Percentiles rank a stretch among this genome's conserved stretches.
phyloP scores from a whole-genome alignment of 2,888 invertebrate genomes.

The Pocota personata region DNA sequence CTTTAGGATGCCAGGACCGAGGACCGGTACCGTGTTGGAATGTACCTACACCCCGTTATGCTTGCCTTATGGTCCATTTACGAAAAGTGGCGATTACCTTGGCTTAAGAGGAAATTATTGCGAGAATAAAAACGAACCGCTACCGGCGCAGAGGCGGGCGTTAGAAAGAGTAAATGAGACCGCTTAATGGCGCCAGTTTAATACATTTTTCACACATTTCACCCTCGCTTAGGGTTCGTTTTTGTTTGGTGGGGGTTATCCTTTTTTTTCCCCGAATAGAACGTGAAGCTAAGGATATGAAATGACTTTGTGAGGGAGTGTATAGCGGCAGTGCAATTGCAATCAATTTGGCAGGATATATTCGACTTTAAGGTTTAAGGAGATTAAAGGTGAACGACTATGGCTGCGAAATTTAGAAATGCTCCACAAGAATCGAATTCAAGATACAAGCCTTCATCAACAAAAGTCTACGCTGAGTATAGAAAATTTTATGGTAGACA shows the following conservation, averaged over 20 bases:
- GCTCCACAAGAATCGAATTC: no score
- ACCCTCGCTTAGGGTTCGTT: neutral
- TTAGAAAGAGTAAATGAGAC: slow-evolving; percentile 60
- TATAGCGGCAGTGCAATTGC: slow-evolving; percentile 5
- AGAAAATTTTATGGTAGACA: no score
- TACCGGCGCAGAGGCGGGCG: slow-evolving; percentile 31
- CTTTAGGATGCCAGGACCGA: neutral
- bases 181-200: slow-evolving; percentile 66
- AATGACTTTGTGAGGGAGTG: neutral
- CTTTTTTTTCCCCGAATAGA: neutral
- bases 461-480: no score
- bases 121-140: slow-evolving; percentile 69
- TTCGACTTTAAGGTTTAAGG: neutral
- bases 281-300: slow-evolving; percentile 1
- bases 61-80: slow-evolving; percentile 80
- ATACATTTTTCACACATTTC: slow-evolving; percentile 61
- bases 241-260: neutral
- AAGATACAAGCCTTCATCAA: no score
- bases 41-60: slow-evolving; percentile 33
- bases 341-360: slow-evolving; percentile 4
- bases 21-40: slow-evolving; percentile 1
- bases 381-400: neutral
- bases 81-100: slow-evolving; percentile 80
- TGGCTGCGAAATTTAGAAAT: no score
- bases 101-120: slow-evolving; percentile 81